phyloP scores from a whole-genome alignment of 2,797 vertebrate genomes.

The Cuniculus paca region DNA sequence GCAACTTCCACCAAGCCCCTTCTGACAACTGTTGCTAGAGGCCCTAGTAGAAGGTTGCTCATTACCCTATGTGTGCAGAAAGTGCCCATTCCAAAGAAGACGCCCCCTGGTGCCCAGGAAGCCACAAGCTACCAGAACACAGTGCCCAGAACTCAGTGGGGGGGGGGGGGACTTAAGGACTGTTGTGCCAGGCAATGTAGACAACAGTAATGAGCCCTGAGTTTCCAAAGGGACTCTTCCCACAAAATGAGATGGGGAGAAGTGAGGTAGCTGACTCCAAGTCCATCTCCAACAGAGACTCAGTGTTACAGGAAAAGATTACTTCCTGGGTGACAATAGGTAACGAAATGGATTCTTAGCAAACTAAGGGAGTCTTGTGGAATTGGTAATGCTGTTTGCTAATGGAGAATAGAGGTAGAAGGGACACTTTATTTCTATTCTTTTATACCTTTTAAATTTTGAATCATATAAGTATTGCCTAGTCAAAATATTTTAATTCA shows the following conservation, averaged over 20 bases:
- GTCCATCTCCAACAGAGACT: not conserved
- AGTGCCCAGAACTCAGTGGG: fast-evolving
- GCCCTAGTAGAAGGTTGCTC: not conserved
- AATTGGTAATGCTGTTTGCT: not conserved
- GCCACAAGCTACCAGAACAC: not conserved
- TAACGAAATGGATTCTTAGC: not conserved
- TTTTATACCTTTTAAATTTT: constrained; percentile 38
- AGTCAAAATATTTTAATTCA: constrained; percentile 23
- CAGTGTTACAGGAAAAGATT: not conserved
- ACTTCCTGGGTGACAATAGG: not conserved
- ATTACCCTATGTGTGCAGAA: not conserved
- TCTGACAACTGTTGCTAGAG: not conserved
- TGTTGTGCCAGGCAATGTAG: not conserved
- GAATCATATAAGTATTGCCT: constrained; percentile 39
- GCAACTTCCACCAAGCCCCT: not conserved
- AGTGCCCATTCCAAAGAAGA: not conserved
- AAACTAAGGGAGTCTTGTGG: not conserved
- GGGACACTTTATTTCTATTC: not conserved
- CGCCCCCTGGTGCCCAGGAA: not conserved
- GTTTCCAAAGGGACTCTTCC: not conserved
- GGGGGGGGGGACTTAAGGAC: not conserved
- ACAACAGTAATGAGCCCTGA: not conserved
- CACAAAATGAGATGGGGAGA: not conserved
- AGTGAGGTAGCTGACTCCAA: not conserved
- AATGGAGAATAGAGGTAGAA: not conserved